Conservation (phyloP, 2,797 vertebrate species). For the Anguilla marmorata region DNA sequence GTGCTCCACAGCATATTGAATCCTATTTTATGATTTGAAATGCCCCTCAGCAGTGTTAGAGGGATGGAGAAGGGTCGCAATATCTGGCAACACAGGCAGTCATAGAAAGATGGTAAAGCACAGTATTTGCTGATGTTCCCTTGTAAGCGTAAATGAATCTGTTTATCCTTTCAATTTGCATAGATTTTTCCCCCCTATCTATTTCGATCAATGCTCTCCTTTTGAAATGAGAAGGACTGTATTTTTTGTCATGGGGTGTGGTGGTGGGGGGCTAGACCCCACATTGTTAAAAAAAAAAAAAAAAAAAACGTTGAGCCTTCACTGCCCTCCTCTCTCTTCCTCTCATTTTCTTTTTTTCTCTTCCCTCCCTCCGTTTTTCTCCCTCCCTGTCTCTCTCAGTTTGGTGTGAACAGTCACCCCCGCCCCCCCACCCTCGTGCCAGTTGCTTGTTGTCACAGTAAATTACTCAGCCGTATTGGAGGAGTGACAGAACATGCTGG, state of each 20-base stretch:
- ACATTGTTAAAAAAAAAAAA: neutral
- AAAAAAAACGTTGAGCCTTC: neutral
- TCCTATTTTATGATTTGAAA: neutral
- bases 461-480: constrained; percentile 66
- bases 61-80: neutral
- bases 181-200: neutral
- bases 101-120: neutral
- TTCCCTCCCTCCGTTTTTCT: constrained; percentile 37
- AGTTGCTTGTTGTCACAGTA: constrained; percentile 71
- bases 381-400: constrained; percentile 28
- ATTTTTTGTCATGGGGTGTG: neutral
- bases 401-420: constrained; percentile 62
- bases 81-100: neutral
- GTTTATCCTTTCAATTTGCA: neutral
- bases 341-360: constrained; percentile 42
- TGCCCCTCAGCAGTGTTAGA: neutral
- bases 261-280: neutral
- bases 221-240: neutral
- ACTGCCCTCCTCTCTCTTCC: neutral
- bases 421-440: constrained; percentile 46
- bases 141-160: neutral
- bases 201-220: neutral
- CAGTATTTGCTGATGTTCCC: neutral
- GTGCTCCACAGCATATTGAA: neutral
- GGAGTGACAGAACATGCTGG: constrained; percentile 60